A percentile compares a stretch with the other conserved stretches of the same genome.
Evolutionary conservation across 2,797 vertebrate genomes (phyloP).

Genomic region (Hoplostethus mediterraneus): DNA sequence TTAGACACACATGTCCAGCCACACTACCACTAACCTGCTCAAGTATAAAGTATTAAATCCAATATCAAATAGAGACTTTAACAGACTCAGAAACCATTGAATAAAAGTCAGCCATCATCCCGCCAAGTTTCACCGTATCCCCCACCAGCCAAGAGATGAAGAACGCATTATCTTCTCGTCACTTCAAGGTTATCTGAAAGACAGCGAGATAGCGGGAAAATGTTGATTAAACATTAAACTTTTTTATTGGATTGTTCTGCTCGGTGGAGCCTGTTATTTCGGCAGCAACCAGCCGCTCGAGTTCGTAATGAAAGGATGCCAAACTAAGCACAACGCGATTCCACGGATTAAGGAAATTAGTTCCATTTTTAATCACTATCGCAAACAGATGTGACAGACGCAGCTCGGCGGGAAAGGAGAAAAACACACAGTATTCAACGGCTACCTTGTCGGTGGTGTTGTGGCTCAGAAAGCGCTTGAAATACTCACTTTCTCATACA

Average conservation of each 20-base stretch:
- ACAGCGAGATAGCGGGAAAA: slow-evolving; percentile 27
- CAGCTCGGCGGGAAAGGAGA: not conserved
- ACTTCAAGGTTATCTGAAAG: slow-evolving; percentile 55
- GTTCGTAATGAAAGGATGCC: slow-evolving; percentile 46
- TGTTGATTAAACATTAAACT: slow-evolving; percentile 57
- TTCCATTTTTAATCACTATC: slow-evolving; percentile 52
- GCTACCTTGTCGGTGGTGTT: not conserved
- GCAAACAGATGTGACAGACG: slow-evolving; percentile 54
- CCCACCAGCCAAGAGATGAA: slow-evolving; percentile 20
- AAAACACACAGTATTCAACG: slow-evolving; percentile 4
- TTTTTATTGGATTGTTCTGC: slow-evolving; percentile 74
- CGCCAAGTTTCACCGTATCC: slow-evolving; percentile 20
- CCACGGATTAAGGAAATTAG: slow-evolving; percentile 64
- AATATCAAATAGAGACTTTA: slow-evolving; percentile 7
- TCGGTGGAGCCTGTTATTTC: slow-evolving; percentile 64
- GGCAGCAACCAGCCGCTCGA: slow-evolving; percentile 60
- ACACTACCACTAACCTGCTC: not conserved
- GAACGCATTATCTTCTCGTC: slow-evolving; percentile 21
- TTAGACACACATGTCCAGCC: not conserved
- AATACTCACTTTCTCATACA: no score
- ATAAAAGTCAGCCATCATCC: slow-evolving; percentile 18
- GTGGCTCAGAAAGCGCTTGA: not conserved
- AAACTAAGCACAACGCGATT: slow-evolving; percentile 38
- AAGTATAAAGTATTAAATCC: slow-evolving; percentile 21
- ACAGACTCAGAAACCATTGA: not conserved